Percentiles rank a stretch among this genome's conserved stretches.
Evolutionary conservation across 2,113 vertebrate genomes (phyloP).

Genomic region (Tenrec ecaudatus): DNA sequence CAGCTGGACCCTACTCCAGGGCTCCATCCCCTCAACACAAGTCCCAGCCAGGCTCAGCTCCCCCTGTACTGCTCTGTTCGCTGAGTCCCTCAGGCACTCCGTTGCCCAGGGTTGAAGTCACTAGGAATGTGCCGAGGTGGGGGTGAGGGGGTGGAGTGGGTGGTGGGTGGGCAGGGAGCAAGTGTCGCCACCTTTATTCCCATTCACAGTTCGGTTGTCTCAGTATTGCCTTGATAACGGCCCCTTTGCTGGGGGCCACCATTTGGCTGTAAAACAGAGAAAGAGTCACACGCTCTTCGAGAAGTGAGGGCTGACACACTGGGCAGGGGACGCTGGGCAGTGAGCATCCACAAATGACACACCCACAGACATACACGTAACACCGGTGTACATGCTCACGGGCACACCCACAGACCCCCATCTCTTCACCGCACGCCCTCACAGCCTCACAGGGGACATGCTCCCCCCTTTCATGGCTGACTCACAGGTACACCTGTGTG

Average conservation of each 20-base stretch:
- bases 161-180: not conserved
- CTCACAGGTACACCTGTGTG: not conserved
- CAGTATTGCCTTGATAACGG: not conserved
- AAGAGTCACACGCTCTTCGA: not conserved
- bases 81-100: not conserved
- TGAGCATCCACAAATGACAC: too few species aligned
- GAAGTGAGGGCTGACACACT: not conserved
- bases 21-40: too few species aligned
- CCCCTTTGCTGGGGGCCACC: not conserved
- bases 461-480: not conserved
- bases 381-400: not conserved
- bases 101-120: not conserved
- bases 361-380: not conserved
- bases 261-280: not conserved
- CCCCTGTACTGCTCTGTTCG: not conserved
- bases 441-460: too few species aligned
- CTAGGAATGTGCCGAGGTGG: not conserved
- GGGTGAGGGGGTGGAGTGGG: not conserved
- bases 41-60: not conserved
- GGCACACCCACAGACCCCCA: not conserved
- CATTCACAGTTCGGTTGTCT: not conserved
- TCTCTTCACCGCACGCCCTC: too few species aligned
- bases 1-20: not conserved
- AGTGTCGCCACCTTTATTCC: not conserved
- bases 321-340: not conserved